phyloP scores from a whole-genome alignment of 2,888 invertebrate species.

The Tetragonisca angustula region DNA sequence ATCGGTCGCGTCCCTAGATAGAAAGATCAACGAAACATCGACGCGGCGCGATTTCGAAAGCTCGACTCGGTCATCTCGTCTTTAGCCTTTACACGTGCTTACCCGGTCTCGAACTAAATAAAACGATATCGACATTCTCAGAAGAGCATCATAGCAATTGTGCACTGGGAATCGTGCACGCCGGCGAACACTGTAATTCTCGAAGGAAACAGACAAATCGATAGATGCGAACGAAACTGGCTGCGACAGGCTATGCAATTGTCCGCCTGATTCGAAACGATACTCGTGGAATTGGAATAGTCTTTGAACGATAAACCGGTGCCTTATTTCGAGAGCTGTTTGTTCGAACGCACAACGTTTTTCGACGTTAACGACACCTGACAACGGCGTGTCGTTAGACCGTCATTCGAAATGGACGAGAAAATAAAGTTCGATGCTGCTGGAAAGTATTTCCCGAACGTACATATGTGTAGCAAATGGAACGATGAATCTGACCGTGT shows the following conservation, averaged over 20 bases:
- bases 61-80: not conserved
- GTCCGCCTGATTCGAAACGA: constrained; percentile 7
- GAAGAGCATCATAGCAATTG: constrained; percentile 32
- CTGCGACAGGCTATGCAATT: not conserved
- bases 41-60: not conserved
- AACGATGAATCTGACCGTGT: not conserved
- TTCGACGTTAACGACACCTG: not conserved
- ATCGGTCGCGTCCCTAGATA: not conserved
- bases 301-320: constrained; percentile 7
- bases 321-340: constrained; percentile 3
- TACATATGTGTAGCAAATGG: not conserved
- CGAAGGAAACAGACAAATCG: constrained; percentile 24
- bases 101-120: constrained; percentile 9
- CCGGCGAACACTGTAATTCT: constrained; percentile 21
- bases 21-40: constrained; percentile 17
- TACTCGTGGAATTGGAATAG: constrained; percentile 6
- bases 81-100: not conserved
- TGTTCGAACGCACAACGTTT: not conserved
- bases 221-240: constrained; percentile 14
- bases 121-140: constrained; percentile 24
- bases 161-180: constrained; percentile 15
- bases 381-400: not conserved
- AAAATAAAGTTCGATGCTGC: constrained; percentile 17
- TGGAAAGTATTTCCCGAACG: constrained; percentile 4
- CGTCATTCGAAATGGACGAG: not conserved